Evolutionary conservation across 2,797 vertebrate genomes (phyloP).

Genomic region (Sebastes itinus): DNA sequence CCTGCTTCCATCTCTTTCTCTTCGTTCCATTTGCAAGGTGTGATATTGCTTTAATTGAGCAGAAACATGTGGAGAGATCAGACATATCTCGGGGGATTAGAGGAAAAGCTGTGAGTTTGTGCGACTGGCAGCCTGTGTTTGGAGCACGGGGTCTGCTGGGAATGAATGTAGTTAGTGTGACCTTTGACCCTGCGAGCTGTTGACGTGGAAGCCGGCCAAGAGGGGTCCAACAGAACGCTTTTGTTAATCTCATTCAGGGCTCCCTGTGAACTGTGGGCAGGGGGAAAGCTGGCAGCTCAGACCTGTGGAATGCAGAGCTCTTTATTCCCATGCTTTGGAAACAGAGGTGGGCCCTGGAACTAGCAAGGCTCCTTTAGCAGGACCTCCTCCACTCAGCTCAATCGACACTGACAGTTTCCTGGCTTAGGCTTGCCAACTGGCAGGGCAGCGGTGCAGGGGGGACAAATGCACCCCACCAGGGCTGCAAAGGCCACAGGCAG

Average conservation of each 20-base stretch:
- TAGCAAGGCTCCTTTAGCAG: constrained; percentile 90
- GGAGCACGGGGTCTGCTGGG: constrained; percentile 96
- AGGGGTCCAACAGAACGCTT: constrained; percentile 98
- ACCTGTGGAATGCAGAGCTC: constrained; percentile 91
- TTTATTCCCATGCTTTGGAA: constrained; percentile 97
- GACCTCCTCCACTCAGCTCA: constrained; percentile 89
- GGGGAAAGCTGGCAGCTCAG: constrained; percentile 94
- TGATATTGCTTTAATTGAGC: constrained; percentile 99
- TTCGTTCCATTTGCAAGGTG: constrained; percentile 91
- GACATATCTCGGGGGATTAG: constrained; percentile 99
- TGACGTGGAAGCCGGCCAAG: constrained; percentile 98
- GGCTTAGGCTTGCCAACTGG: constrained; percentile 95
- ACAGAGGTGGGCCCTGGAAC: constrained; percentile 91
- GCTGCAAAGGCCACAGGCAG: constrained; percentile 81
- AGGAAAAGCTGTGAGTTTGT: constrained; percentile 95
- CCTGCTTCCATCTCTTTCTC: constrained; percentile 77
- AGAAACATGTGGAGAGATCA: constrained; percentile 99
- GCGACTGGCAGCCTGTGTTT: constrained; percentile 94
- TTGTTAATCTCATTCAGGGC: constrained; percentile 99
- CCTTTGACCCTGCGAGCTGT: constrained; percentile 98
- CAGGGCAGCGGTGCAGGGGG: constrained; percentile 85
- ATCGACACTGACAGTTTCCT: constrained; percentile 99
- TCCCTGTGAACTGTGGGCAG: constrained; percentile 89
- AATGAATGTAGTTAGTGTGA: constrained; percentile 99
- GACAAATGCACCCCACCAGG: constrained; percentile 79